These are phyloP conservation scores for Schizopygopsis pylzovi DNA, from an alignment of 2,797 vertebrate species.

Conservation along the genomic window DNA sequence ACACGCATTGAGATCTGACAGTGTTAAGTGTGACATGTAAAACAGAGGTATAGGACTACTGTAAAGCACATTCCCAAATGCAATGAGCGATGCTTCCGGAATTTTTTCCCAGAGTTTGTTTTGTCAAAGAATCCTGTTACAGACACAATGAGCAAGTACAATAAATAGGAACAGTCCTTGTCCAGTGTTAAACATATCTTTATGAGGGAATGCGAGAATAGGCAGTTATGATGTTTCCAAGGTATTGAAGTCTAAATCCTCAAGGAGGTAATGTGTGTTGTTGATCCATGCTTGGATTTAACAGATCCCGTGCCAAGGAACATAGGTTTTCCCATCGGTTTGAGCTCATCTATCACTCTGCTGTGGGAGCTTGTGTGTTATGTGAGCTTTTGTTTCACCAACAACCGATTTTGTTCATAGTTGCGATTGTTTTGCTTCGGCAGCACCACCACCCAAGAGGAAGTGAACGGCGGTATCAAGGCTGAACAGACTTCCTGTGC, in stretches of 20 bases:
- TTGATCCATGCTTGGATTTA: neutral
- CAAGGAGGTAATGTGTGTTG: slow-evolving; percentile 1
- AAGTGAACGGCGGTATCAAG: slow-evolving; percentile 64
- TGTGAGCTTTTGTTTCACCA: slow-evolving; percentile 44
- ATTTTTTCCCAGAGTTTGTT: slow-evolving; percentile 30
- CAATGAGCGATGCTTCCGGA: slow-evolving; percentile 24
- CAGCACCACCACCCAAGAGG: slow-evolving; percentile 58
- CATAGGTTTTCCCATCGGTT: slow-evolving; percentile 7
- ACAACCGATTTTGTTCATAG: slow-evolving; percentile 51
- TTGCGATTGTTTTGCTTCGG: slow-evolving; percentile 60
- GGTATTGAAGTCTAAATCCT: neutral
- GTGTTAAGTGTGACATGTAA: slow-evolving; percentile 39
- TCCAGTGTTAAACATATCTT: neutral
- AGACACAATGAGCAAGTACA: slow-evolving; percentile 1
- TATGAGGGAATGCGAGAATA: neutral
- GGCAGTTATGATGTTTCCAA: neutral
- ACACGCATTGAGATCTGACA: slow-evolving; percentile 36
- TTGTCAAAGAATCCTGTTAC: slow-evolving; percentile 33
- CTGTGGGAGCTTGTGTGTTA: slow-evolving; percentile 45
- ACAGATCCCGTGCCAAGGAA: neutral
- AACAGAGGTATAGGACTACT: slow-evolving; percentile 38
- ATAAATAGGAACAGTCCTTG: neutral
- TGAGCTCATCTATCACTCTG: slow-evolving; percentile 33
- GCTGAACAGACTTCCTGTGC: slow-evolving; percentile 65
- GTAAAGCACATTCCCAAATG: slow-evolving; percentile 25